Evolutionary conservation across 2,113 vertebrate genomes (phyloP).

Genomic region (Heptranchias perlo): DNA sequence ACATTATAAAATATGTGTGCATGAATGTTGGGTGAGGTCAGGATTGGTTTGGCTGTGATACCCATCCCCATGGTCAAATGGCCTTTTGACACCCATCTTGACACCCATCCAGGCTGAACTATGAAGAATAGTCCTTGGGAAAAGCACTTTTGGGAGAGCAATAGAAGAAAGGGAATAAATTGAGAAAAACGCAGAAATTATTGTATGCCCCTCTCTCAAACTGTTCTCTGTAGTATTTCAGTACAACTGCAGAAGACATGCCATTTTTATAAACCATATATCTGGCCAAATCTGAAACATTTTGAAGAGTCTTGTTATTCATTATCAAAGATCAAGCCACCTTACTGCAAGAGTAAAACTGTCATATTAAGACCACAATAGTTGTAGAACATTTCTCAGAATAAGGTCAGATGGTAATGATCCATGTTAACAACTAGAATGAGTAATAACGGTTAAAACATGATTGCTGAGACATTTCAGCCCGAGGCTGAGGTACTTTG

Average conservation of each 20-base stretch:
- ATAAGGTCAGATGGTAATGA: neutral
- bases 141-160: neutral
- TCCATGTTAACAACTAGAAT: slow-evolving; percentile 27
- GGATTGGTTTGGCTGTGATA: neutral
- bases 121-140: neutral
- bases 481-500: neutral
- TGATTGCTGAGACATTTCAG: neutral
- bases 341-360: neutral
- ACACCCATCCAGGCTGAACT: neutral
- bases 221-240: no score
- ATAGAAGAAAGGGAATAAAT: neutral
- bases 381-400: slow-evolving; percentile 2
- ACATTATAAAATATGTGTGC: neutral
- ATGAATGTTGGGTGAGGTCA: neutral
- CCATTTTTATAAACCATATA: neutral
- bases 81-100: neutral
- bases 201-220: neutral
- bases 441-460: neutral
- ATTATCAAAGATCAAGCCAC: neutral
- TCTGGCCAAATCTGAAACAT: slow-evolving; percentile 27
- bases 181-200: neutral
- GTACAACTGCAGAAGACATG: neutral
- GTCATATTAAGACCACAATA: slow-evolving; percentile 24
- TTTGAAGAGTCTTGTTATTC: slow-evolving; percentile 9
- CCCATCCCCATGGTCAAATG: neutral